Conservation (phyloP, 2,888 invertebrate species). For the Xestia sexstrigata region DNA sequence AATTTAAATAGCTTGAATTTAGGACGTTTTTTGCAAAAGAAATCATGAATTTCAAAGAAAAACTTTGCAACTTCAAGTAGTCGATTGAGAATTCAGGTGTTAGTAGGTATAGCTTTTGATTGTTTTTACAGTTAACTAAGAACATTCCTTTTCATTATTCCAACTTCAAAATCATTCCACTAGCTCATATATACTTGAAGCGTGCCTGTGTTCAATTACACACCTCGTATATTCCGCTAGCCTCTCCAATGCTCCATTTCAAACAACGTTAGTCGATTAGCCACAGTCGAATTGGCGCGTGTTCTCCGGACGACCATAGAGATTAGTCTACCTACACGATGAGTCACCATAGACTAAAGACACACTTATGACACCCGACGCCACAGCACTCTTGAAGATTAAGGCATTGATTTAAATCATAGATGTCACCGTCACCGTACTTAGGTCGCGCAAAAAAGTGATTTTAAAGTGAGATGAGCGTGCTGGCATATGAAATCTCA, state of each 20-base stretch:
- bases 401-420: constrained; percentile 7
- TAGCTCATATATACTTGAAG: constrained; percentile 16
- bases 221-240: constrained; percentile 26
- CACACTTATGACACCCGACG: constrained; percentile 52
- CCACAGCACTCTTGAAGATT: constrained; percentile 36
- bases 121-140: background rate
- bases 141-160: constrained; percentile 3
- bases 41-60: background rate
- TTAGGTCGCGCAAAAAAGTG: no score
- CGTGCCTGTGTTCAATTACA: constrained; percentile 44
- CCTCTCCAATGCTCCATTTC: constrained; percentile 42
- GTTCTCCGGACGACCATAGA: constrained; percentile 40
- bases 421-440: background rate
- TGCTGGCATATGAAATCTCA: background rate
- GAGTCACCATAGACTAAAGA: constrained; percentile 49
- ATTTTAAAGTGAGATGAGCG: background rate
- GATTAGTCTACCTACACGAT: constrained; percentile 58
- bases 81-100: background rate
- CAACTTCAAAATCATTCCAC: constrained; percentile 21
- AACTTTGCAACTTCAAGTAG: background rate
- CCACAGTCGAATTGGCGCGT: constrained; percentile 61
- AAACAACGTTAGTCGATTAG: constrained; percentile 51
- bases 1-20: background rate
- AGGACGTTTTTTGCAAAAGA: background rate
- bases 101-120: background rate